Evolutionary conservation across 2,888 invertebrate genomes (phyloP), one percentile per base, ranked within the genome.

Genomic region (Drosophila buzzatii): DNA sequence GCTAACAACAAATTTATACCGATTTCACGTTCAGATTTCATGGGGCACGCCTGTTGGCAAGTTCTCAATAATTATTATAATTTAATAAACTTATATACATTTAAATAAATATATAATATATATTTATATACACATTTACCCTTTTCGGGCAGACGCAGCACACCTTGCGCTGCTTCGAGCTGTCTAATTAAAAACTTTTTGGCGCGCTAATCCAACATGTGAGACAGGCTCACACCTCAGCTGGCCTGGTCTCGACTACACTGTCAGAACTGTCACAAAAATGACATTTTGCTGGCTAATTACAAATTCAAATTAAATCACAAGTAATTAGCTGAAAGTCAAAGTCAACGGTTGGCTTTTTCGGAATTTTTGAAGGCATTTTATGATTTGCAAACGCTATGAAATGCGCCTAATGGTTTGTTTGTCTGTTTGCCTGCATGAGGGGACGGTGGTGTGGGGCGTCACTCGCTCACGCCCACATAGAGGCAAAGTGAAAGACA

Each of bases 301-400:
- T 90, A 90, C 76, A 89, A 91, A 87, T 91, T 90, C 86, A 91
- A 91, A 91, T 91, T 90, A 90, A 85, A 91, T 90, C 87, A 81
- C 82, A 85, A 82, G 83, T 83, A 86, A 86, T 86, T 89, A 86
- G 82, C 76, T 72, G 71, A 73, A 78, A 85, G 76, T 82, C 81
- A 79, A 79, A 85, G 81, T 52, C 73, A 69, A 82, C 73, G 72
- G 35, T 69, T 39, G 61, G 52, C 66, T 41, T 5, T 5, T 56
- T 41, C 33, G 73, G 74, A 74, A 83, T 85, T 87, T 49, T 85
- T 87, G 83, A 85, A 79, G 81, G 79, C 66, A 71, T 85, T 85
- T 85, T 85, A 85, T 85, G 85, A 85, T 87, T 87, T 77, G 81
- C 85, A 85, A 85, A 87, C 75, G 81, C 85, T 69, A 84, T 77